Evolutionary conservation across 2,888 invertebrate species (phyloP).

Genomic region (Leptopilina syphax): DNA sequence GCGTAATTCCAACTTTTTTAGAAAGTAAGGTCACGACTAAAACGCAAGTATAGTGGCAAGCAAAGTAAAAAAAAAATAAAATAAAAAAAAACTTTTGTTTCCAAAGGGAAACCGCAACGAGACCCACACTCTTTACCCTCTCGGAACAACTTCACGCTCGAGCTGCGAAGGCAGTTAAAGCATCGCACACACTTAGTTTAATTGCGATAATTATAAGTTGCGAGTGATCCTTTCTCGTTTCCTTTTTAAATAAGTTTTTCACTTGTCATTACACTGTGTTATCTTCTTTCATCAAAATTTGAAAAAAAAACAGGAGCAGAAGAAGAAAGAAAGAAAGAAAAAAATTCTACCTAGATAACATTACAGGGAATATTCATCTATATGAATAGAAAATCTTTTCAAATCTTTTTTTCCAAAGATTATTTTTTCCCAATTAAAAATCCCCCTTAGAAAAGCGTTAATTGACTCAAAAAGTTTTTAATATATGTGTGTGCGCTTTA

Average conservation of each 20-base stretch:
- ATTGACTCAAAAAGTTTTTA: no score
- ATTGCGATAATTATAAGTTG: conserved; percentile 38
- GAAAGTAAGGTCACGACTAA: conserved; percentile 40
- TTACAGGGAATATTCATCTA: not conserved
- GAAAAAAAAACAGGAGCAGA: no score
- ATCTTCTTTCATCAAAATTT: conserved; percentile 9
- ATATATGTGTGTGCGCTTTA: no score
- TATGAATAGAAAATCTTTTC: not conserved
- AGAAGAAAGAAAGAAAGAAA: not conserved
- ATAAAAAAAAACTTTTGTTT: conserved; percentile 47
- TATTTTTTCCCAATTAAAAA: no score
- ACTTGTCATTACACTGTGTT: conserved; percentile 30
- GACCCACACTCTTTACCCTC: conserved; percentile 20
- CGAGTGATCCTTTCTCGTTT: conserved; percentile 5
- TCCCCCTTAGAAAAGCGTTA: no score
- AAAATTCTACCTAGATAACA: not conserved
- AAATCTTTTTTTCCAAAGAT: no score
- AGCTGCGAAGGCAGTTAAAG: conserved; percentile 23
- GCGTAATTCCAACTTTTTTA: conserved; percentile 49
- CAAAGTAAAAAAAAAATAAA: conserved; percentile 46
- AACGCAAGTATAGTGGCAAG: conserved; percentile 37
- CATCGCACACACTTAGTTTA: conserved; percentile 18
- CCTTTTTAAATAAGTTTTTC: conserved; percentile 24
- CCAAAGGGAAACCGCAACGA: conserved; percentile 29
- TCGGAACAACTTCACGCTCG: conserved; percentile 27